A percentile compares a stretch with the other conserved stretches of the same genome.
Evolutionary conservation across 1,140 invertebrate species (phyloP).

Genomic region (Rhyacophila brunnea): DNA sequence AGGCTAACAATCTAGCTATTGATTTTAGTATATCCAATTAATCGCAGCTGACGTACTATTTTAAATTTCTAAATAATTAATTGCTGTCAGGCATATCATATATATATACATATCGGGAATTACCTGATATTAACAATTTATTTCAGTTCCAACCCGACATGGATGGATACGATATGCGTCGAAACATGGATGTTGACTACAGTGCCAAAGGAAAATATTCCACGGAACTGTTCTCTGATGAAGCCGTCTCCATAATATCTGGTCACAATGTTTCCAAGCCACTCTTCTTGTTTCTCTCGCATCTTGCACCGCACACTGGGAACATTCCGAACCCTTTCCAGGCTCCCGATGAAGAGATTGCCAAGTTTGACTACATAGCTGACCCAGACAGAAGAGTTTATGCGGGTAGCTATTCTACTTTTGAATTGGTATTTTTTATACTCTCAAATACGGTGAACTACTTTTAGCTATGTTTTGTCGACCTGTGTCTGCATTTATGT

Average conservation of each 20-base stretch:
- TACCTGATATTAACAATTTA: too few species aligned
- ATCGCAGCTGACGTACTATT: too few species aligned
- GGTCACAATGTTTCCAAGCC: slow-evolving; percentile 60
- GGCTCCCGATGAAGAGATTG: slow-evolving; percentile 71
- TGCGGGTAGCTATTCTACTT: slow-evolving; percentile 61
- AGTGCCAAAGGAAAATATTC: slow-evolving; percentile 53
- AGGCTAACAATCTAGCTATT: too few species aligned
- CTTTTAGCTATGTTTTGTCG: too few species aligned
- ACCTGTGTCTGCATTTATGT: too few species aligned
- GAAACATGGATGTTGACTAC: slow-evolving; percentile 62
- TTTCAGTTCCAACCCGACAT: slow-evolving; percentile 29
- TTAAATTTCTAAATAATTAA: too few species aligned
- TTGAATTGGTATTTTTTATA: not conserved
- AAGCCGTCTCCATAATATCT: slow-evolving; percentile 57
- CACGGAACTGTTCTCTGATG: slow-evolving; percentile 32
- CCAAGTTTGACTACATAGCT: slow-evolving; percentile 72
- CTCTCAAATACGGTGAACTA: too few species aligned
- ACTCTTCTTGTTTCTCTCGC: slow-evolving; percentile 77
- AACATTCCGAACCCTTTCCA: slow-evolving; percentile 69
- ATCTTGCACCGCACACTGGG: slow-evolving; percentile 77
- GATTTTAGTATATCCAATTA: too few species aligned
- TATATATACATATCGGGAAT: too few species aligned
- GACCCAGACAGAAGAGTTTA: slow-evolving; percentile 72
- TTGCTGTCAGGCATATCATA: too few species aligned
- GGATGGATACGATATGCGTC: slow-evolving; percentile 67